Conservation (phyloP, 2,888 invertebrate species). For the Ectemnius cavifrons region DNA sequence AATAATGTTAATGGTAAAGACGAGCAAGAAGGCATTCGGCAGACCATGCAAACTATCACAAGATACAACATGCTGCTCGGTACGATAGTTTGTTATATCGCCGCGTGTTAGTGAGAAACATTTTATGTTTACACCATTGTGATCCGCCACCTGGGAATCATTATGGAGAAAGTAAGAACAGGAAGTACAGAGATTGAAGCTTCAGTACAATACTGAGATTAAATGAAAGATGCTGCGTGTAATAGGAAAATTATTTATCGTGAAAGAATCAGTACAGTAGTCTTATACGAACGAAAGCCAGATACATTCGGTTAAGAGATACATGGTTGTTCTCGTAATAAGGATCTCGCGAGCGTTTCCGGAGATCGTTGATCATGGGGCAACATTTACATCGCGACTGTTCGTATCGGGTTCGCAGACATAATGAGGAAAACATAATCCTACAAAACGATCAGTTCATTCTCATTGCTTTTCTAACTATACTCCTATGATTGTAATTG, state of each 20-base stretch:
- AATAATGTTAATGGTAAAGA: no score
- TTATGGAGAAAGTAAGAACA: constrained; percentile 16
- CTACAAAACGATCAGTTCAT: no score
- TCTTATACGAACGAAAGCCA: constrained; percentile 43
- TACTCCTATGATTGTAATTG: no score
- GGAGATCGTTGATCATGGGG: background rate
- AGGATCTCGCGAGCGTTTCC: constrained; percentile 12
- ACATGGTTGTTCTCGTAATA: constrained; percentile 35
- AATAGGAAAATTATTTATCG: constrained; percentile 56
- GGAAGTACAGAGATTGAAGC: constrained; percentile 23
- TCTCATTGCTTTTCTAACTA: no score
- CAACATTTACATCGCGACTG: background rate
- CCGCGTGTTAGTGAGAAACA: no score
- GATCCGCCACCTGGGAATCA: background rate
- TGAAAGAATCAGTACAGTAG: constrained; percentile 52
- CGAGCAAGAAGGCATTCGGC: no score
- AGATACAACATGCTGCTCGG: no score
- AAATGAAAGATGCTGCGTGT: constrained; percentile 50
- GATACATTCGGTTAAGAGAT: constrained; percentile 46
- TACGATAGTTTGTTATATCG: no score
- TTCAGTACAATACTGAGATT: constrained; percentile 25
- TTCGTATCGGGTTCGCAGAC: background rate
- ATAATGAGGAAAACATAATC: no score
- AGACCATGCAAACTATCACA: no score
- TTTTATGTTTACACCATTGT: no score